phyloP scores from a whole-genome alignment of 2,113 vertebrate genomes.

The Podilymbus podiceps region DNA sequence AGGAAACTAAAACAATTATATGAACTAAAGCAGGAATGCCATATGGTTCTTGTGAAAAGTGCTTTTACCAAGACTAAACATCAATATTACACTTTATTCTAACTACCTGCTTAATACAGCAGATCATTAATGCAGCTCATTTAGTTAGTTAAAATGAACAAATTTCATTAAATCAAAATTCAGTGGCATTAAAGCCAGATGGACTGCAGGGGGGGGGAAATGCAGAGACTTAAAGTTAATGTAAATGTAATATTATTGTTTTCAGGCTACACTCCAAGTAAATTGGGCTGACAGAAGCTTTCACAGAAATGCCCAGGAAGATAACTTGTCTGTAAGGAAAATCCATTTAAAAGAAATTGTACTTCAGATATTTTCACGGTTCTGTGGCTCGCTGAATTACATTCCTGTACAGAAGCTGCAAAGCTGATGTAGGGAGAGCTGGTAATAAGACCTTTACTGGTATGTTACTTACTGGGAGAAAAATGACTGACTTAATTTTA shows the following conservation, averaged over 20 bases:
- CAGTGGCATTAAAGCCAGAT: constrained; percentile 27
- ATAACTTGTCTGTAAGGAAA: constrained; percentile 13
- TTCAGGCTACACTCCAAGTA: constrained; percentile 45
- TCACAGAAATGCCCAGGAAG: not conserved
- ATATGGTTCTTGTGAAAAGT: not conserved
- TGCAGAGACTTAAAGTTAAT: not conserved
- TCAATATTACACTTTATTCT: constrained; percentile 1
- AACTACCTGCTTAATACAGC: constrained; percentile 14
- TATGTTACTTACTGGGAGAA: not conserved
- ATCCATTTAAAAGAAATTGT: constrained; percentile 48
- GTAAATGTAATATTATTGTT: constrained; percentile 31
- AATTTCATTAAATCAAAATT: constrained; percentile 26
- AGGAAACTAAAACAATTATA: not conserved
- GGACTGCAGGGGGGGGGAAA: not conserved
- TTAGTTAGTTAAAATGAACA: constrained; percentile 31
- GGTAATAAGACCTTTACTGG: not conserved
- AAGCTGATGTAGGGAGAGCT: not conserved
- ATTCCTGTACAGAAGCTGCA: not conserved
- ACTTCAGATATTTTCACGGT: not conserved
- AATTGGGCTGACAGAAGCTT: constrained; percentile 6
- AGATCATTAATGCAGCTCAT: not conserved
- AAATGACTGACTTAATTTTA: not conserved
- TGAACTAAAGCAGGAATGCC: not conserved
- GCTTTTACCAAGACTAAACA: not conserved
- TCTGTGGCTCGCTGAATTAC: not conserved